Evolutionary conservation across 2,797 vertebrate genomes (phyloP).

Genomic region (Craterocephalus amniculus): DNA sequence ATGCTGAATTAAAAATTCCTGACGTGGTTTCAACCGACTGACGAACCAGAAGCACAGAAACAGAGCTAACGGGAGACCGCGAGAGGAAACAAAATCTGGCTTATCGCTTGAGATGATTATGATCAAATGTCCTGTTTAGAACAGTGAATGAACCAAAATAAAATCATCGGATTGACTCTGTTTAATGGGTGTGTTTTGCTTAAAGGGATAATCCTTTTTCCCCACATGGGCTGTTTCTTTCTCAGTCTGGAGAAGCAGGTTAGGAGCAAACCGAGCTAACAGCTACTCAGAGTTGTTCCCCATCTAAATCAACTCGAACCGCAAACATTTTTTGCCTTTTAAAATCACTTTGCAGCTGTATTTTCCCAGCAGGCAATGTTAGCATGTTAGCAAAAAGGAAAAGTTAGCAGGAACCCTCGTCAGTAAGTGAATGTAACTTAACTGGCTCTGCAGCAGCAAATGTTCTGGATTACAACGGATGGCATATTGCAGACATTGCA

Average conservation of each 20-base stretch:
- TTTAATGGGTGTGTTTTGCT: neutral
- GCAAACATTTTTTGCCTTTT: neutral
- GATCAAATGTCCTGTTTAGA: conserved; percentile 12
- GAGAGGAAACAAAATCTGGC: conserved; percentile 20
- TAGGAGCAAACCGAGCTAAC: too few species aligned
- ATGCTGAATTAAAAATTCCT: neutral
- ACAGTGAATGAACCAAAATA: conserved; percentile 19
- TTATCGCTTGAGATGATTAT: neutral
- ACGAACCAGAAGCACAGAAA: neutral
- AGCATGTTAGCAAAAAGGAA: too few species aligned
- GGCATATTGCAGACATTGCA: too few species aligned
- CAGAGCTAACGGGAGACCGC: neutral
- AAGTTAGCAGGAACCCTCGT: too few species aligned
- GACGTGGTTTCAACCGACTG: neutral
- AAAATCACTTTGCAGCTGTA: too few species aligned
- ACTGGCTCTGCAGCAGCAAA: too few species aligned
- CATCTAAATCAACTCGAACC: neutral
- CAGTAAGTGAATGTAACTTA: too few species aligned
- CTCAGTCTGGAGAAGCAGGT: too few species aligned
- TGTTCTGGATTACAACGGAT: too few species aligned
- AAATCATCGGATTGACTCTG: neutral
- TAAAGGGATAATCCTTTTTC: too few species aligned
- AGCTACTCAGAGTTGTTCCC: neutral
- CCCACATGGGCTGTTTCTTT: too few species aligned
- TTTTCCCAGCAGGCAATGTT: too few species aligned